phyloP scores from a whole-genome alignment of 2,797 vertebrate genomes.

The Garrulus glandarius region DNA sequence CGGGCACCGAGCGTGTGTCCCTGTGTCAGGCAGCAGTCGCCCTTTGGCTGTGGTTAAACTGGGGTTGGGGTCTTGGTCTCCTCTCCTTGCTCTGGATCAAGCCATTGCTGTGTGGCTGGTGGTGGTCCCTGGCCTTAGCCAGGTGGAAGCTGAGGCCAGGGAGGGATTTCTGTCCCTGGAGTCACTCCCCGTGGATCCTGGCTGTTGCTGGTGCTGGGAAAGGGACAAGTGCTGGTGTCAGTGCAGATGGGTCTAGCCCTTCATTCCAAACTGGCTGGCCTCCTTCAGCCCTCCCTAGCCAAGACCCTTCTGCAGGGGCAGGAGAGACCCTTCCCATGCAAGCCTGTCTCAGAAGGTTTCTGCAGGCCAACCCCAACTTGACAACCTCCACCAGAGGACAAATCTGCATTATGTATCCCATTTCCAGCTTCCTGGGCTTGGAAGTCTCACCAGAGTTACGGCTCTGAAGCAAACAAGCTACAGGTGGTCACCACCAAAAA shows the following conservation, averaged over 20 bases:
- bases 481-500: background rate
- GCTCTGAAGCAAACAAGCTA: background rate
- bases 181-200: rapidly evolving
- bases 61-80: background rate
- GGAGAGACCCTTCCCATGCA: background rate
- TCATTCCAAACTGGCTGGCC: background rate
- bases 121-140: background rate
- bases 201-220: background rate
- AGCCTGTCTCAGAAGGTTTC: background rate
- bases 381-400: background rate
- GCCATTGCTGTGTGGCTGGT: rapidly evolving
- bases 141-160: background rate
- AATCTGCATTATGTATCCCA: background rate
- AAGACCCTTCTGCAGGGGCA: background rate
- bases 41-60: rapidly evolving
- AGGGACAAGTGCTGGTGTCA: background rate
- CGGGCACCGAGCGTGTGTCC: rapidly evolving
- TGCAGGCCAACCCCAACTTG: background rate
- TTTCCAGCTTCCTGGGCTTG: background rate
- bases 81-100: background rate
- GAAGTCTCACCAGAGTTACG: background rate
- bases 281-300: background rate
- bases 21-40: rapidly evolving
- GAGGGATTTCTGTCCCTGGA: background rate
- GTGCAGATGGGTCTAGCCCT: background rate